phyloP scores from a whole-genome alignment of 2,797 vertebrate species.

The Pipistrellus nathusii region DNA sequence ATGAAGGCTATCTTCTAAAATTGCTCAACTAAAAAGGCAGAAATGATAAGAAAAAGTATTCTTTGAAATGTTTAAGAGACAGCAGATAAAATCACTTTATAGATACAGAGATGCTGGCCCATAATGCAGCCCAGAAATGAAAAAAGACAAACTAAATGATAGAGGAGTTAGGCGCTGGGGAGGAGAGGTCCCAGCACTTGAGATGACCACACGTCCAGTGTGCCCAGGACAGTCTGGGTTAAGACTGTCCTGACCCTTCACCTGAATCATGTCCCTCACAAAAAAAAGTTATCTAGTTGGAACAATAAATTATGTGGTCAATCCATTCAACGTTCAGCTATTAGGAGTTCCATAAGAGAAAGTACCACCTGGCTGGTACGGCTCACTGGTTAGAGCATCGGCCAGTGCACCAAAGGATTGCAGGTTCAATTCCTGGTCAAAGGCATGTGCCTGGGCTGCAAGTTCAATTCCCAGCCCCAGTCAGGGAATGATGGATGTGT shows the following conservation, averaged over 20 bases:
- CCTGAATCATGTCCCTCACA: background rate
- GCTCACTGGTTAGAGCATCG: background rate
- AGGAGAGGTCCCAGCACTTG: background rate
- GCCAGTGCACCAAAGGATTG: background rate
- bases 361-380: background rate
- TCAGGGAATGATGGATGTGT: background rate
- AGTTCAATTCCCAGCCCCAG: background rate
- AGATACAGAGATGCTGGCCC: background rate
- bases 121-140: background rate
- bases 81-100: background rate
- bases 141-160: background rate
- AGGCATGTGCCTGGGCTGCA: background rate
- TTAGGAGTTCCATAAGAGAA: background rate
- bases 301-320: background rate
- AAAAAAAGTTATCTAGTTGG: background rate
- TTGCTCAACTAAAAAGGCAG: background rate
- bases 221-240: background rate
- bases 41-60: conserved; percentile 22
- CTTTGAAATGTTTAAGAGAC: conserved; percentile 37
- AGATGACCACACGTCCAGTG: background rate
- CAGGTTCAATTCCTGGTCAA: background rate
- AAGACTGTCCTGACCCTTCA: background rate
- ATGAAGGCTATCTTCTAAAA: background rate
- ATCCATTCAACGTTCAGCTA: background rate
- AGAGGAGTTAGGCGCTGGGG: background rate